Evolutionary conservation across 2,113 vertebrate species (phyloP).

Genomic region (Vanacampus margaritifer): DNA sequence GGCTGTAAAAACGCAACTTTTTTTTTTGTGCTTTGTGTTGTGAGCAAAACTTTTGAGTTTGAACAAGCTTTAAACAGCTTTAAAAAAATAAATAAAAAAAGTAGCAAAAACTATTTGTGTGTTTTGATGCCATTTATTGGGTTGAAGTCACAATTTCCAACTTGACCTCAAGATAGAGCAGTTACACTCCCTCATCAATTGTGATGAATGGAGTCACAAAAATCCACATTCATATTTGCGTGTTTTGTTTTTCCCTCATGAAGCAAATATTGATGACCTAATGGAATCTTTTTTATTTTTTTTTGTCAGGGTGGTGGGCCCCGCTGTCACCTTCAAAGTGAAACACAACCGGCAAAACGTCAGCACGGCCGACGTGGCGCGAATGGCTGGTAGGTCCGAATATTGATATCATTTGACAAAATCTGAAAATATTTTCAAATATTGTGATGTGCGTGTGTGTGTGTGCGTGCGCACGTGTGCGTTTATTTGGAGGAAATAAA

Average conservation of each 20-base stretch:
- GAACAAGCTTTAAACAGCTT: too few relatives aligned
- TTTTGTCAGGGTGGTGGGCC: conserved; percentile 81
- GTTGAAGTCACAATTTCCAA: background rate
- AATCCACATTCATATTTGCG: background rate
- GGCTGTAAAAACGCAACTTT: too few relatives aligned
- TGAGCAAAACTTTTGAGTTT: too few relatives aligned
- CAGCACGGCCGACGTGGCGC: conserved; percentile 78
- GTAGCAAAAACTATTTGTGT: too few relatives aligned
- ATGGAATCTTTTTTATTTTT: conserved; percentile 17
- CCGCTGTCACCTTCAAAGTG: conserved; percentile 93
- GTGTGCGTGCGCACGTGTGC: too few relatives aligned
- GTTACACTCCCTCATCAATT: background rate
- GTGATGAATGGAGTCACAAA: background rate
- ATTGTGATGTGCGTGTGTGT: too few relatives aligned
- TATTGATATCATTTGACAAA: too few relatives aligned
- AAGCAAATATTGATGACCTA: too few relatives aligned
- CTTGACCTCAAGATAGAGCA: background rate
- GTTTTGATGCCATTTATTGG: background rate
- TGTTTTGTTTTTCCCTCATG: rapidly evolving
- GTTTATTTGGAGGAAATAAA: too few relatives aligned
- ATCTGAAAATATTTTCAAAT: too few relatives aligned
- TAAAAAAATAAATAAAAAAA: too few relatives aligned
- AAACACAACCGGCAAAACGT: conserved; percentile 78
- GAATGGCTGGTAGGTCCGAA: conserved; percentile 83
- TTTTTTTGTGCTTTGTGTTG: too few relatives aligned